Conservation (phyloP, 2,113 vertebrate genomes). For the Bothrops jararaca region DNA sequence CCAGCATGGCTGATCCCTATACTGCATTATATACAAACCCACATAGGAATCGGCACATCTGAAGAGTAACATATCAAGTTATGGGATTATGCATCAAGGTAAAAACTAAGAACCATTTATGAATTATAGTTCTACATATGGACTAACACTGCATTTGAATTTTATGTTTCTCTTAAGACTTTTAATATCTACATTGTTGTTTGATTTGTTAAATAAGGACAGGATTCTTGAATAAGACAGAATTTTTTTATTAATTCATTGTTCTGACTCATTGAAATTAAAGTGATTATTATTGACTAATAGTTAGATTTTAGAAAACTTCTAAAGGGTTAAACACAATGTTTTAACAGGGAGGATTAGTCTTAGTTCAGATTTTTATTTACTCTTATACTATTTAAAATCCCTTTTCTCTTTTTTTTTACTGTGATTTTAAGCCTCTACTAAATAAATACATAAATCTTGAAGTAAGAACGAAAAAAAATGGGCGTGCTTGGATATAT, state of each 20-base stretch:
- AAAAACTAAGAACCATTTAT: not conserved
- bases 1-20: not conserved
- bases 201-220: not conserved
- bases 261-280: not conserved
- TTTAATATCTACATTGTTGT: not conserved
- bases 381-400: not conserved
- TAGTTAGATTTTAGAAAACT: not conserved
- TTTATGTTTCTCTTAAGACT: not conserved
- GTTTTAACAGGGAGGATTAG: not conserved
- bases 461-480: not conserved
- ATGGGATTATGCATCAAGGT: not conserved
- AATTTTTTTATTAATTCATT: not conserved
- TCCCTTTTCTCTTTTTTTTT: not conserved
- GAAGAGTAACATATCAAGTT: not conserved
- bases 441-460: not conserved
- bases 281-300: not conserved
- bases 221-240: not conserved
- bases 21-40: not conserved
- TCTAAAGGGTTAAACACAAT: not conserved
- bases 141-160: not conserved
- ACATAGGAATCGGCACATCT: too few species aligned
- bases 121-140: not conserved
- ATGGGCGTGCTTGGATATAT: not conserved
- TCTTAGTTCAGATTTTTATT: not conserved
- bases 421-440: not conserved